Percentiles rank a stretch among this genome's conserved stretches.
Conservation (phyloP, 2,888 invertebrate species). For the Elegia similella region DNA sequence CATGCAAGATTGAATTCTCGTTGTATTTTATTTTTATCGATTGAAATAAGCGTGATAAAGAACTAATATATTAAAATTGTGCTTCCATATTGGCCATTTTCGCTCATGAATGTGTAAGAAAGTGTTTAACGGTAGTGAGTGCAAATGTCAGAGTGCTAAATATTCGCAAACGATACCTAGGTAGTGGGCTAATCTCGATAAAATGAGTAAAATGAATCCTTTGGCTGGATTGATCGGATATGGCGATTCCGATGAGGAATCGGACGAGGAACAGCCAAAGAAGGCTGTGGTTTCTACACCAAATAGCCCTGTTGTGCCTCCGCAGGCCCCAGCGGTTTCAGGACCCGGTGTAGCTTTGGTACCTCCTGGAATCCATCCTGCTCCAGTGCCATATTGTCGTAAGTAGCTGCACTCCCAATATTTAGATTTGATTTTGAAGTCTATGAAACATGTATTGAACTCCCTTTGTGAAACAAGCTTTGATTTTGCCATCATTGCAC, state of each 20-base stretch:
- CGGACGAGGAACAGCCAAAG: slow-evolving; percentile 39
- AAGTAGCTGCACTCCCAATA: slow-evolving; percentile 37
- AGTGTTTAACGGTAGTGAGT: neutral
- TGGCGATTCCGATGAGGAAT: slow-evolving; percentile 70
- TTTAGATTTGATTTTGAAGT: neutral
- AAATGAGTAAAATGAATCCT: slow-evolving; percentile 68
- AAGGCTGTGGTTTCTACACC: slow-evolving; percentile 2
- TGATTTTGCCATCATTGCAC: too few species aligned
- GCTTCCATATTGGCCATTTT: neutral
- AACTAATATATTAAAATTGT: neutral
- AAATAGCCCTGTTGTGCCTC: slow-evolving; percentile 5
- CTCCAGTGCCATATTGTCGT: slow-evolving; percentile 72
- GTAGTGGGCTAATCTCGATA: slow-evolving; percentile 3
- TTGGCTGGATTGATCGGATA: slow-evolving; percentile 64
- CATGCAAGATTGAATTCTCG: neutral
- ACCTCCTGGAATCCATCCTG: slow-evolving; percentile 56
- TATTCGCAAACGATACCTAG: neutral
- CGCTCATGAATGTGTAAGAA: neutral
- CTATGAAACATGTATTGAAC: neutral
- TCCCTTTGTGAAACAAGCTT: neutral
- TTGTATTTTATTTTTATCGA: neutral
- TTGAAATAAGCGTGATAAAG: neutral
- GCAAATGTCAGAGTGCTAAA: slow-evolving; percentile 2
- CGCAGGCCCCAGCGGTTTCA: slow-evolving; percentile 16
- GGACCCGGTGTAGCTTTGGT: slow-evolving; percentile 23